A percentile compares a stretch with the other conserved stretches of the same genome.
These are phyloP conservation scores for Oreonectes daqikongensis DNA, from an alignment of 2,797 vertebrate genomes.

Conservation along the genomic window DNA sequence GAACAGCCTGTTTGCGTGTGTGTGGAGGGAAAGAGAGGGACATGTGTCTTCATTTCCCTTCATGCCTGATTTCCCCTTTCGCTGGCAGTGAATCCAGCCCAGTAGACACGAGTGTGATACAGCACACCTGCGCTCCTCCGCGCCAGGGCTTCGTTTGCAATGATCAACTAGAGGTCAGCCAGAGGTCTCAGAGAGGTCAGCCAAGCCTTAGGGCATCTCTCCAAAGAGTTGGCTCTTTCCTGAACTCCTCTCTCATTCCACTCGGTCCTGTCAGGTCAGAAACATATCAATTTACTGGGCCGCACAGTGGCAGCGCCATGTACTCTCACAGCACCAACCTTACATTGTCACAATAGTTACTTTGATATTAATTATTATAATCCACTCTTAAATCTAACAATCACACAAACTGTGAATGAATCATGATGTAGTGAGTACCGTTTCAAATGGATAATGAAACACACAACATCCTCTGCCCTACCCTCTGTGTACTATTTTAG, in stretches of 20 bases:
- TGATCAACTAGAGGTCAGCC: slow-evolving; percentile 11
- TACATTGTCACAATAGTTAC: too few species aligned
- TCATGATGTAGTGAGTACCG: not conserved
- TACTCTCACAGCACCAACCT: too few species aligned
- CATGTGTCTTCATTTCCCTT: slow-evolving; percentile 39
- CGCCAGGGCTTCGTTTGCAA: not conserved
- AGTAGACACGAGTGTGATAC: slow-evolving; percentile 14
- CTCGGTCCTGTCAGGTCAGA: slow-evolving; percentile 5
- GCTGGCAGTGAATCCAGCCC: slow-evolving; percentile 11
- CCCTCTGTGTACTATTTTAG: slow-evolving; percentile 6
- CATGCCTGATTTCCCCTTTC: slow-evolving; percentile 35
- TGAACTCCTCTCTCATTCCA: not conserved
- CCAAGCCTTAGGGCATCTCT: slow-evolving; percentile 22
- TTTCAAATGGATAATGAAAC: not conserved
- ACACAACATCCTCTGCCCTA: not conserved
- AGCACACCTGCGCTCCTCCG: slow-evolving; percentile 22
- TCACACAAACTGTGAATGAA: too few species aligned
- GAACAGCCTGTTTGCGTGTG: not conserved
- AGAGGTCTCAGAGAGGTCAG: slow-evolving; percentile 9
- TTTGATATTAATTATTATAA: too few species aligned
- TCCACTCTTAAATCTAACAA: too few species aligned
- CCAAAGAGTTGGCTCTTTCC: slow-evolving; percentile 1
- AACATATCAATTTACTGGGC: slow-evolving; percentile 15
- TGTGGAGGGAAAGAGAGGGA: not conserved
- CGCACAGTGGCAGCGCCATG: not conserved